These are phyloP conservation scores for Zaprionus ghesquierei DNA, from an alignment of 1,140 invertebrate genomes.

Conservation along the genomic window DNA sequence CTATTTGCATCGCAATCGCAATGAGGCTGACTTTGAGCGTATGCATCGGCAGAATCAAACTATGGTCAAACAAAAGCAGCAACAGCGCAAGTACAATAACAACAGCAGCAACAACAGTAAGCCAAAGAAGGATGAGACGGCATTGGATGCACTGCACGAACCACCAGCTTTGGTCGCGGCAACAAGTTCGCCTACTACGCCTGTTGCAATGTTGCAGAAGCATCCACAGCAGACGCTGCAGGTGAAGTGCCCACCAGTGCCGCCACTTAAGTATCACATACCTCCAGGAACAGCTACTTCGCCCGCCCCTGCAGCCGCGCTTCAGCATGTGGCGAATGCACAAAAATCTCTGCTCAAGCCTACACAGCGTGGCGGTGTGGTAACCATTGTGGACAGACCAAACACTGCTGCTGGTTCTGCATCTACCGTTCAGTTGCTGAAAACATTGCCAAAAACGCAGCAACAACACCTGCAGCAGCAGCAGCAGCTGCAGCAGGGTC, in stretches of 20 bases:
- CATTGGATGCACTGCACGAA: constrained; percentile 29
- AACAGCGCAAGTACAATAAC: constrained; percentile 58
- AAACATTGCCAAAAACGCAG: constrained; percentile 19
- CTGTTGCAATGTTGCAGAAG: constrained; percentile 37
- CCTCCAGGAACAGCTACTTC: constrained; percentile 35
- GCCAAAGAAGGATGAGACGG: constrained; percentile 50
- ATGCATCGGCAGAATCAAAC: constrained; percentile 84
- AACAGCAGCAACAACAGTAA: constrained; percentile 53
- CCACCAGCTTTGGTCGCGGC: constrained; percentile 65
- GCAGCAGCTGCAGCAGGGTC: constrained; percentile 14
- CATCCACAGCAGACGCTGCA: constrained; percentile 35
- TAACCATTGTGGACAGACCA: constrained; percentile 32
- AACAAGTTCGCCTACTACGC: neutral
- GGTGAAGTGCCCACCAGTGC: constrained; percentile 69
- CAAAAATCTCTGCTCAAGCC: constrained; percentile 74
- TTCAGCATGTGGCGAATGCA: constrained; percentile 18
- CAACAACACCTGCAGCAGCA: neutral
- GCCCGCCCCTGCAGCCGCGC: constrained; percentile 10
- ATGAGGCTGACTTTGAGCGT: constrained; percentile 89
- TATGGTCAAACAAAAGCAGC: constrained; percentile 73
- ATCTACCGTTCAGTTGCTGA: constrained; percentile 8
- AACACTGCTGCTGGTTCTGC: neutral
- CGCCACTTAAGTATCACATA: constrained; percentile 74
- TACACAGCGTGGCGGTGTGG: constrained; percentile 37
- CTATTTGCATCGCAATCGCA: constrained; percentile 91